These are phyloP conservation scores for Propithecus perrieri DNA, from an alignment of 2,797 vertebrate genomes.

Conservation along the genomic window DNA sequence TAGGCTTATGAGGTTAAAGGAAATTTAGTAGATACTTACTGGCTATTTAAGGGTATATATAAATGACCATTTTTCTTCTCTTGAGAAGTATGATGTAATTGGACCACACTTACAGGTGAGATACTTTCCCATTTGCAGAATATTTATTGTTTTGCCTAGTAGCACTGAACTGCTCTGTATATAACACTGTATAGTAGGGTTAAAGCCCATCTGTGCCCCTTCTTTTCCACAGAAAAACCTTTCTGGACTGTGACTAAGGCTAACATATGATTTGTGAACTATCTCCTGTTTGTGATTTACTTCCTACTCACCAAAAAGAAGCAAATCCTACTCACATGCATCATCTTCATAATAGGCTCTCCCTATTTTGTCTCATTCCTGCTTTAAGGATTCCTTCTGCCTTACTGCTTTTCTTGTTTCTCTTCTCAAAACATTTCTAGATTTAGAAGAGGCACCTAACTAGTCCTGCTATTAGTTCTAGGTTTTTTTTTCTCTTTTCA, in stretches of 20 bases:
- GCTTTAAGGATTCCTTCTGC: background rate
- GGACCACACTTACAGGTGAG: background rate
- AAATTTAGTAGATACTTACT: slow-evolving; percentile 54
- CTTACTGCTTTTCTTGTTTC: background rate
- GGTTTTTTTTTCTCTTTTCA: background rate
- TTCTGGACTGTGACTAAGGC: background rate
- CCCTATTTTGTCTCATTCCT: background rate
- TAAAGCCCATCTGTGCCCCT: background rate
- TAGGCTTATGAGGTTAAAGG: slow-evolving; percentile 62
- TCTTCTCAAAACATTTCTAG: slow-evolving; percentile 26
- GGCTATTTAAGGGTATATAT: background rate
- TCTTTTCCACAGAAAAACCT: slow-evolving; percentile 26
- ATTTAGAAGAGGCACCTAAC: background rate
- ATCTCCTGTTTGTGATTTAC: background rate
- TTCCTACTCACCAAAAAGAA: slow-evolving; percentile 29
- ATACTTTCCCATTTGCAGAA: slow-evolving; percentile 46
- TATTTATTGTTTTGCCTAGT: slow-evolving; percentile 43
- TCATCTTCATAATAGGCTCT: background rate
- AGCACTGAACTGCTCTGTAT: background rate
- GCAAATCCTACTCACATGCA: background rate
- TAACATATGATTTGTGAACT: background rate
- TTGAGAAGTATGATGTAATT: slow-evolving; percentile 30
- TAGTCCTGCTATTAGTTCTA: background rate
- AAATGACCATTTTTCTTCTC: slow-evolving; percentile 42
- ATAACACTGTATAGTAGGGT: background rate